A percentile compares a stretch with the other conserved stretches of the same genome.
phyloP scores from a whole-genome alignment of 2,888 invertebrate genomes.

The Erpobdella octoculata region DNA sequence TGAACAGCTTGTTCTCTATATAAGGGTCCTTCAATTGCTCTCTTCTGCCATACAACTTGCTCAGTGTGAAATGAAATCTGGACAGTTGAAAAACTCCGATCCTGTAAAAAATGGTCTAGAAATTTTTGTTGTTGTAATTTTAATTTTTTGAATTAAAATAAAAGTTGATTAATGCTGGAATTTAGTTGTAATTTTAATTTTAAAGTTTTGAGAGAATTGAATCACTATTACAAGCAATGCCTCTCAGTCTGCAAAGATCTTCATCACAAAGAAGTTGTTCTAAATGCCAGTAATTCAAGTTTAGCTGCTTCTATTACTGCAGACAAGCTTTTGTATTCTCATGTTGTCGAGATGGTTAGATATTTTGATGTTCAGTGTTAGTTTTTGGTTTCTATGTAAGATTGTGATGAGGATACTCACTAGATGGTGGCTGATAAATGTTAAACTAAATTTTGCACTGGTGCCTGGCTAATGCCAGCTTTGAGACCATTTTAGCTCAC shows the following conservation, averaged over 20 bases:
- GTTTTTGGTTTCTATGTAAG: not conserved
- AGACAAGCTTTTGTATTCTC: slow-evolving; percentile 90
- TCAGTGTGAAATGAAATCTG: slow-evolving; percentile 72
- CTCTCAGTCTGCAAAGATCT: slow-evolving; percentile 74
- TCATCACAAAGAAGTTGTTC: slow-evolving; percentile 59
- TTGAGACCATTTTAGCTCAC: no score
- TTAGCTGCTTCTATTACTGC: slow-evolving; percentile 61
- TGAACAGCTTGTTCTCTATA: slow-evolving; percentile 76
- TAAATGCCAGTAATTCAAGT: not conserved
- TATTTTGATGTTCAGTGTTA: no score
- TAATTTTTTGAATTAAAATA: not conserved
- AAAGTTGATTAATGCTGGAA: not conserved
- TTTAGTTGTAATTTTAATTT: not conserved
- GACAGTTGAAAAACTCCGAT: slow-evolving; percentile 78
- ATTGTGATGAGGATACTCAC: not conserved
- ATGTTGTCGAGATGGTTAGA: slow-evolving; percentile 89
- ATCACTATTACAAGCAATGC: slow-evolving; percentile 81
- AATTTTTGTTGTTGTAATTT: no score
- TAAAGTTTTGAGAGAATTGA: slow-evolving; percentile 77
- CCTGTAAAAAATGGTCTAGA: slow-evolving; percentile 76
- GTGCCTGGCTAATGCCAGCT: no score
- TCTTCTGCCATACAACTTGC: slow-evolving; percentile 82
- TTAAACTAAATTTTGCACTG: no score
- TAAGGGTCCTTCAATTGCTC: slow-evolving; percentile 82
- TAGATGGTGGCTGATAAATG: not conserved